Percentiles rank a stretch among this genome's conserved stretches.
These are phyloP conservation scores for Entelurus aequoreus DNA, from an alignment of 2,113 vertebrate species.

Conservation along the genomic window DNA sequence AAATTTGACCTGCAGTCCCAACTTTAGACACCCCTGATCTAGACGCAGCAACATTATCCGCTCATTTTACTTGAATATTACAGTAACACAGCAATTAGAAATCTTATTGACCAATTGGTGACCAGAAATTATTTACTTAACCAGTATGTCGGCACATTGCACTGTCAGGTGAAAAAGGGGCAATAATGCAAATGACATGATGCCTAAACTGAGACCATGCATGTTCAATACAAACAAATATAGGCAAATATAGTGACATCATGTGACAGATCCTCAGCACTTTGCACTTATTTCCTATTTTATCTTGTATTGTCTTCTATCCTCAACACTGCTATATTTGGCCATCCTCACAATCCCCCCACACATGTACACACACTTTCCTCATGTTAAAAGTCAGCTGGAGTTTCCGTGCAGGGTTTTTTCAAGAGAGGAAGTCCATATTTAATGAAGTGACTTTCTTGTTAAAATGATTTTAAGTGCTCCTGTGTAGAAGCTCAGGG, in stretches of 20 bases:
- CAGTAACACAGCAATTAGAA: too few species aligned
- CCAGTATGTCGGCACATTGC: too few species aligned
- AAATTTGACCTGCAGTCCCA: too few species aligned
- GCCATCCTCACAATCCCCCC: constrained; percentile 19
- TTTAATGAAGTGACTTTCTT: constrained; percentile 78
- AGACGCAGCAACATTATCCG: too few species aligned
- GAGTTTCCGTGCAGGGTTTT: constrained; percentile 53
- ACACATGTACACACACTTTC: constrained; percentile 38
- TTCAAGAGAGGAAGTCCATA: constrained; percentile 71
- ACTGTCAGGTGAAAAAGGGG: too few species aligned
- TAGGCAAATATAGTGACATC: constrained; percentile 23
- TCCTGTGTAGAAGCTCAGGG: constrained; percentile 63
- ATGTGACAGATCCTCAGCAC: constrained; percentile 32
- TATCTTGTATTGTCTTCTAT: constrained; percentile 41
- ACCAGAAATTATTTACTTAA: too few species aligned
- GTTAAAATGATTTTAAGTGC: constrained; percentile 76
- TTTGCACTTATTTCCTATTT: constrained; percentile 46
- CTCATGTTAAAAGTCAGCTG: constrained; percentile 56
- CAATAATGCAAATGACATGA: too few species aligned
- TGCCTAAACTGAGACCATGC: too few species aligned
- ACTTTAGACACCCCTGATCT: too few species aligned
- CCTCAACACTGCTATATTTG: constrained; percentile 27
- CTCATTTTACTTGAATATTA: too few species aligned
- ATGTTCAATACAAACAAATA: too few species aligned
- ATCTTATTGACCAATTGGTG: too few species aligned